Conservation (phyloP, 2,113 vertebrate species). For the Heliornis fulica region DNA sequence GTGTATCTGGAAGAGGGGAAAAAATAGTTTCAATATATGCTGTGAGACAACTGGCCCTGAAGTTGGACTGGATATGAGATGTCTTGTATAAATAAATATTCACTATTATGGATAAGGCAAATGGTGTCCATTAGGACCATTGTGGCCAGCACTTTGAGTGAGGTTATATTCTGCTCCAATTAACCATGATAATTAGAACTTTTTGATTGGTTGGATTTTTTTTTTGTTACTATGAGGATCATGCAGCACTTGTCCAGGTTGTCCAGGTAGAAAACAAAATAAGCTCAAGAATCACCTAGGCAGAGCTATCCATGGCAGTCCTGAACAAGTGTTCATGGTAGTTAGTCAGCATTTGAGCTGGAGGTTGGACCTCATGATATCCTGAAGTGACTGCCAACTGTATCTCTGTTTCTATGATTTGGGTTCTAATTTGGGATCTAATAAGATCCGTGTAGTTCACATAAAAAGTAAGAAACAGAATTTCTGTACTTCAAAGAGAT, state of each 20-base stretch:
- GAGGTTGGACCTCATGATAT: not conserved
- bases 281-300: not conserved
- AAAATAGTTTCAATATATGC: not conserved
- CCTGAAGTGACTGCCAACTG: not conserved
- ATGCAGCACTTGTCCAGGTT: not conserved
- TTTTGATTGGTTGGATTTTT: too few relatives aligned
- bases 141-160: not conserved
- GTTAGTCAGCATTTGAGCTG: not conserved
- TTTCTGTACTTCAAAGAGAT: not conserved
- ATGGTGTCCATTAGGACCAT: not conserved
- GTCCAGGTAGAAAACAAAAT: not conserved
- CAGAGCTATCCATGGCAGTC: not conserved
- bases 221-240: not conserved
- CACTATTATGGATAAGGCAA: not conserved
- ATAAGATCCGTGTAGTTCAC: not conserved
- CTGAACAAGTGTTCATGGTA: not conserved
- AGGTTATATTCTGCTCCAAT: not conserved
- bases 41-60: not conserved
- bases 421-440: not conserved
- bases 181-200: not conserved
- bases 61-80: not conserved
- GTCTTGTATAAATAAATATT: too few relatives aligned
- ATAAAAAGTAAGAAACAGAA: not conserved
- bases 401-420: not conserved
- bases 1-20: not conserved